A percentile compares a stretch with the other conserved stretches of the same genome.
Evolutionary conservation across 2,797 vertebrate species (phyloP).

Genomic region (Tokudaia muenninki): DNA sequence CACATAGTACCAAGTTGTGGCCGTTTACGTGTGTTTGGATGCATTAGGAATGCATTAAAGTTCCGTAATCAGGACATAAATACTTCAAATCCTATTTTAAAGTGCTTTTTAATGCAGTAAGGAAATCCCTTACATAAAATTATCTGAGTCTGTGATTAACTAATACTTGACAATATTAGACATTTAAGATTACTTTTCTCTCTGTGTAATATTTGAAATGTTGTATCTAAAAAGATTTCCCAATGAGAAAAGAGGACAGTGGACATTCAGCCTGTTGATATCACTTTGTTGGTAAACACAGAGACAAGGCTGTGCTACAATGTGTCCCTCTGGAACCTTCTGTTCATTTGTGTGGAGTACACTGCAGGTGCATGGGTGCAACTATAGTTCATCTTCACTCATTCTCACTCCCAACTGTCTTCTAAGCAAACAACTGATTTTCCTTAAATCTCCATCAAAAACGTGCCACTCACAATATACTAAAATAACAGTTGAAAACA

Average conservation of each 20-base stretch:
- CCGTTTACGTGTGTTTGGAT: constrained; percentile 60
- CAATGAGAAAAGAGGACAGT: constrained; percentile 53
- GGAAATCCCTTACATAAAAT: constrained; percentile 53
- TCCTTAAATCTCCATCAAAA: constrained; percentile 66
- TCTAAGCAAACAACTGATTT: constrained; percentile 66
- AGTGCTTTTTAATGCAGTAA: constrained; percentile 43
- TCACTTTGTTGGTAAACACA: constrained; percentile 82
- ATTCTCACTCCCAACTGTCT: not conserved
- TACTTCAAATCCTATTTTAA: constrained; percentile 58
- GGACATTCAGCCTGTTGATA: constrained; percentile 59
- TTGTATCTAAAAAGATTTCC: constrained; percentile 73
- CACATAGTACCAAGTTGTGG: constrained; percentile 11
- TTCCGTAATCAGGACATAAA: constrained; percentile 33
- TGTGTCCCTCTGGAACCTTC: not conserved
- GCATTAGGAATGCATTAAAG: not conserved
- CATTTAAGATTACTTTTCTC: constrained; percentile 41
- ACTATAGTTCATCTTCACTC: not conserved
- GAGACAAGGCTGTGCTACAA: not conserved
- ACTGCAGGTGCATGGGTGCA: not conserved
- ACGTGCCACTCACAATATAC: constrained; percentile 59
- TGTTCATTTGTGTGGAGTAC: not conserved
- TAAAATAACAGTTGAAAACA: constrained; percentile 50
- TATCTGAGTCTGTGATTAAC: constrained; percentile 50
- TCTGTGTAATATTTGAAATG: not conserved
- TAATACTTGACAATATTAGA: constrained; percentile 12